Evolutionary conservation across 2,113 vertebrate genomes (phyloP).

Genomic region (Pampusana beccarii): DNA sequence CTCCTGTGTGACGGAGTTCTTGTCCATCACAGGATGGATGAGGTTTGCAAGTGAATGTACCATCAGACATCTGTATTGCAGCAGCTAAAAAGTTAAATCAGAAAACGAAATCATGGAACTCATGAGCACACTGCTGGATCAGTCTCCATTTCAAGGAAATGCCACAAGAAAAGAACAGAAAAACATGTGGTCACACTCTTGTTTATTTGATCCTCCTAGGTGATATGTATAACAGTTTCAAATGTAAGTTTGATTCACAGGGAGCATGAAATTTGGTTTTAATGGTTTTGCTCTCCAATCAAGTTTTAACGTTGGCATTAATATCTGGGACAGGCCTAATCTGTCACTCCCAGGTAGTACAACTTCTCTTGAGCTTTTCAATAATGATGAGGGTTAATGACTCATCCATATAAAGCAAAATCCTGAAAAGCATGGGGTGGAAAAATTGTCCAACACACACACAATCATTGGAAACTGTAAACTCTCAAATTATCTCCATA

Average conservation of each 20-base stretch:
- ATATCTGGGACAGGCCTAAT: background rate
- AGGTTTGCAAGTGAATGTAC: background rate
- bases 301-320: background rate
- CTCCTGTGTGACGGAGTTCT: background rate
- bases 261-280: background rate
- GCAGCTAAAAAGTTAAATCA: background rate
- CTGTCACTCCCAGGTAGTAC: background rate
- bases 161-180: background rate
- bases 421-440: background rate
- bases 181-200: background rate
- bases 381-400: background rate
- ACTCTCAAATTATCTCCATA: background rate
- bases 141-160: background rate
- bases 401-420: background rate
- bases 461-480: background rate
- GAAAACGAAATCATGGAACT: background rate
- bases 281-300: background rate
- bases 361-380: background rate
- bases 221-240: background rate
- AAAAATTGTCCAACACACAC: background rate
- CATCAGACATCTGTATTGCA: background rate
- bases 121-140: accelerated
- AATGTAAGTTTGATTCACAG: background rate
- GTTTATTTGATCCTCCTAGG: background rate
- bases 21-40: background rate